These are phyloP conservation scores for Lepus americanus DNA, from an alignment of 2,113 vertebrate genomes.

Conservation along the genomic window DNA sequence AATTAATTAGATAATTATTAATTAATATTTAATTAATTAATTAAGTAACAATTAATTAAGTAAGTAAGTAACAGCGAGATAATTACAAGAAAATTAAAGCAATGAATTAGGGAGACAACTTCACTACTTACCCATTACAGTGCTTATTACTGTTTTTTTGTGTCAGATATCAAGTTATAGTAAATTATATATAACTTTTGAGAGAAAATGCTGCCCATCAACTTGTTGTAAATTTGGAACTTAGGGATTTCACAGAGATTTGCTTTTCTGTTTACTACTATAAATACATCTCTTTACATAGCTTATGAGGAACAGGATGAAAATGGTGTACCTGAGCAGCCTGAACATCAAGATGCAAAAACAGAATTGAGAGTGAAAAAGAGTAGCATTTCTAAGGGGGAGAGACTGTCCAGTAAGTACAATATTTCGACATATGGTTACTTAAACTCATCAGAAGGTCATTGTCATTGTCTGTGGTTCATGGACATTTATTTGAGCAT, in stretches of 20 bases:
- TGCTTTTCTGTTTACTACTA: background rate
- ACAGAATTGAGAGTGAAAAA: background rate
- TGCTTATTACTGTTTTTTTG: background rate
- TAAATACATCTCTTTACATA: slow-evolving; percentile 36
- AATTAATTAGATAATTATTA: background rate
- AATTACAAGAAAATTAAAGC: too few species aligned
- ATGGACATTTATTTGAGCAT: background rate
- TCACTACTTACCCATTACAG: background rate
- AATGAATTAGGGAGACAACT: background rate
- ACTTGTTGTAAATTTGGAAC: slow-evolving; percentile 46
- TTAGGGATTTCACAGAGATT: background rate
- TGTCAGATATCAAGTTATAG: background rate
- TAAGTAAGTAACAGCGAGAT: too few species aligned
- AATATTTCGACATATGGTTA: background rate
- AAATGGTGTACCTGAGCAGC: background rate
- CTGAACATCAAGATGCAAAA: background rate
- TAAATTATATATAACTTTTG: background rate
- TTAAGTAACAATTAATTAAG: too few species aligned
- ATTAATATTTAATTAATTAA: background rate
- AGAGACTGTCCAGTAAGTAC: background rate
- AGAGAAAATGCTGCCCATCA: background rate
- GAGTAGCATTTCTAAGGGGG: background rate
- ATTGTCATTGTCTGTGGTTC: background rate
- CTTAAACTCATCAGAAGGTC: background rate
- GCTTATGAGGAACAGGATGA: background rate